Percentiles rank a stretch among this genome's conserved stretches.
Conservation (phyloP, 1,140 invertebrate species). For the Berghia stephanieae region DNA sequence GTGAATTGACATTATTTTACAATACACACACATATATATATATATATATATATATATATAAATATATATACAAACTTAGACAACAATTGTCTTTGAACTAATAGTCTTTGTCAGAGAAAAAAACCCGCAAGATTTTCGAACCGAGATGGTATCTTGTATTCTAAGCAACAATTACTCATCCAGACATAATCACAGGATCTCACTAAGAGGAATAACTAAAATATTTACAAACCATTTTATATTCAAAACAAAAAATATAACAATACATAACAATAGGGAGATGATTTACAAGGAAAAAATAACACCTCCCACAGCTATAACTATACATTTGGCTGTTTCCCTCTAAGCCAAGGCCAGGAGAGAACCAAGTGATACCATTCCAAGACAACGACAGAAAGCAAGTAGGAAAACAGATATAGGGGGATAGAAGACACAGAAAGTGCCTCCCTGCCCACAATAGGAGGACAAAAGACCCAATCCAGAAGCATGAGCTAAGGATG, state of each 20-base stretch:
- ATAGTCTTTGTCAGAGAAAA: background rate
- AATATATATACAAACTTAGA: background rate
- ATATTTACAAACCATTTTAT: constrained; percentile 53
- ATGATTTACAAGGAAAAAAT: background rate
- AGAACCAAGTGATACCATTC: too few relatives aligned
- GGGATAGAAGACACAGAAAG: too few relatives aligned
- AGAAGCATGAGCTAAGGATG: too few relatives aligned
- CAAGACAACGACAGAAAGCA: too few relatives aligned
- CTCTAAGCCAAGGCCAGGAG: background rate
- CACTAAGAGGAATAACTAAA: constrained; percentile 47
- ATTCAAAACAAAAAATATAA: too few relatives aligned
- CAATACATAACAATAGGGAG: constrained; percentile 46
- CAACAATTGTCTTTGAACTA: background rate
- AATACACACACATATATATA: constrained; percentile 8
- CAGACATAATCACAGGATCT: constrained; percentile 75
- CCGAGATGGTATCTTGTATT: background rate
- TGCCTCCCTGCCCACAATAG: too few relatives aligned
- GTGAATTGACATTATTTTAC: too few relatives aligned
- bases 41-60: constrained; percentile 10
- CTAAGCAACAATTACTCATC: constrained; percentile 71
- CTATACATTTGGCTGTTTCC: background rate
- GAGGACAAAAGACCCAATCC: too few relatives aligned
- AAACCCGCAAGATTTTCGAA: background rate
- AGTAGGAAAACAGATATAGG: too few relatives aligned
- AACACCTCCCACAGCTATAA: background rate